A percentile compares a stretch with the other conserved stretches of the same genome.
phyloP scores from a whole-genome alignment of 2,113 vertebrate species.

The Chascanopsetta lugubris region DNA sequence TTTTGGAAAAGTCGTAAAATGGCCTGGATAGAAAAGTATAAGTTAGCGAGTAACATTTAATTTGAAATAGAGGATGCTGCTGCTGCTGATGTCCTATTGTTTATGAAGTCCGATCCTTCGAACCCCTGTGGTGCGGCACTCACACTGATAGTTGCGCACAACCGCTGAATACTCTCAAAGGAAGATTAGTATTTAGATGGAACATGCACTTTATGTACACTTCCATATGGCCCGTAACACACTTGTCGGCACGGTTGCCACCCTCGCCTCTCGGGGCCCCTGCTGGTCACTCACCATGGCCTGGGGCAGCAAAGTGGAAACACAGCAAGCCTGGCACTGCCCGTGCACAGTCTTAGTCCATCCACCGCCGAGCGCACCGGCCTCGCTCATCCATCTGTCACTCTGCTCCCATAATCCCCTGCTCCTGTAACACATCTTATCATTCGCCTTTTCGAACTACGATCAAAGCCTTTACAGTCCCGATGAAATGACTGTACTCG shows the following conservation, averaged over 20 bases:
- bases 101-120: no score
- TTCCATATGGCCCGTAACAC: not conserved
- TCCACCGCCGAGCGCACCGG: conserved; percentile 30
- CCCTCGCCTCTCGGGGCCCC: conserved; percentile 25
- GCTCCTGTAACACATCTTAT: conserved; percentile 50
- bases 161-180: not conserved
- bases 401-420: conserved; percentile 44
- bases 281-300: conserved; percentile 37
- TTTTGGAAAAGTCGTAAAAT: no score
- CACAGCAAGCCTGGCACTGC: conserved; percentile 53
- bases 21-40: no score
- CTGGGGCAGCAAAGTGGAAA: conserved; percentile 58
- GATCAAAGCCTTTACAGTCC: no score
- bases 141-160: no score
- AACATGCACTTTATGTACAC: conserved; percentile 2
- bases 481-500: no score
- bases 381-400: conserved; percentile 68
- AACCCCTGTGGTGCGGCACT: no score
- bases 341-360: conserved; percentile 28
- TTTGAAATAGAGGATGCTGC: no score
- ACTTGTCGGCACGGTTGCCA: conserved; percentile 1
- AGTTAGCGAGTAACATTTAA: no score
- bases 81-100: no score
- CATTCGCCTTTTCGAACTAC: conserved; percentile 24
- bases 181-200: not conserved